Conservation (phyloP, 2,113 vertebrate species). For the Telmatochromis sp. region DNA sequence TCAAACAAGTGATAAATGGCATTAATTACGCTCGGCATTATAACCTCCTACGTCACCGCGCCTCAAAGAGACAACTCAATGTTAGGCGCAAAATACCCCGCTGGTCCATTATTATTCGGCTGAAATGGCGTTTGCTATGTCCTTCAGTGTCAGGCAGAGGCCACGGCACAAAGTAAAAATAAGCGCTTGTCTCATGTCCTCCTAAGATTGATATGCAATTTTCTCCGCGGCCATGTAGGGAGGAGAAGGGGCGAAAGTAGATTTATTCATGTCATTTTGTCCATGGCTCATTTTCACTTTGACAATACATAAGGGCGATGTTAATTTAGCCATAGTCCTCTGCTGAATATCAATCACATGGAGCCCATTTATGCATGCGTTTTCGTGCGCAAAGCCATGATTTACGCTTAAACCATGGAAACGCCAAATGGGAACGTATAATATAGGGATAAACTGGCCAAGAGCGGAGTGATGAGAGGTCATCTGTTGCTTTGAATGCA, state of each 20-base stretch:
- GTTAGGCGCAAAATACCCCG: slow-evolving; percentile 46
- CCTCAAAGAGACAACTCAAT: slow-evolving; percentile 48
- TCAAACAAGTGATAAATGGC: slow-evolving; percentile 74
- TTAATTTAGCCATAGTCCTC: slow-evolving; percentile 40
- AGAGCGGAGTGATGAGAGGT: not conserved
- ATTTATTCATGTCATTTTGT: slow-evolving; percentile 59
- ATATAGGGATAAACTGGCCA: slow-evolving; percentile 1
- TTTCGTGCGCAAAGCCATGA: not conserved
- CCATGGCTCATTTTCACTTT: slow-evolving; percentile 38
- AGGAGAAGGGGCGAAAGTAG: slow-evolving; percentile 4
- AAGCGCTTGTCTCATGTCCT: slow-evolving; percentile 43
- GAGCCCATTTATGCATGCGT: slow-evolving; percentile 6
- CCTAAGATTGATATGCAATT: slow-evolving; percentile 54
- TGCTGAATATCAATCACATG: slow-evolving; percentile 43
- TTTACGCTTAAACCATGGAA: slow-evolving; percentile 5
- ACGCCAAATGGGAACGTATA: slow-evolving; percentile 7
- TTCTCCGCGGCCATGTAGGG: slow-evolving; percentile 17
- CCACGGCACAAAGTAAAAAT: slow-evolving; percentile 26
- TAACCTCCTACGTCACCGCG: slow-evolving; percentile 41
- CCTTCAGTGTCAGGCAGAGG: slow-evolving; percentile 51
- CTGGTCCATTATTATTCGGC: slow-evolving; percentile 51
- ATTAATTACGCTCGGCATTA: slow-evolving; percentile 72
- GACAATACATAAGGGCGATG: slow-evolving; percentile 28
- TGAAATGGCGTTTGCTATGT: slow-evolving; percentile 49
- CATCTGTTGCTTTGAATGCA: slow-evolving; percentile 29